Evolutionary conservation across 2,113 vertebrate genomes (phyloP), one percentile per base, ranked within the genome.

Genomic region (Coturnix japonica): DNA sequence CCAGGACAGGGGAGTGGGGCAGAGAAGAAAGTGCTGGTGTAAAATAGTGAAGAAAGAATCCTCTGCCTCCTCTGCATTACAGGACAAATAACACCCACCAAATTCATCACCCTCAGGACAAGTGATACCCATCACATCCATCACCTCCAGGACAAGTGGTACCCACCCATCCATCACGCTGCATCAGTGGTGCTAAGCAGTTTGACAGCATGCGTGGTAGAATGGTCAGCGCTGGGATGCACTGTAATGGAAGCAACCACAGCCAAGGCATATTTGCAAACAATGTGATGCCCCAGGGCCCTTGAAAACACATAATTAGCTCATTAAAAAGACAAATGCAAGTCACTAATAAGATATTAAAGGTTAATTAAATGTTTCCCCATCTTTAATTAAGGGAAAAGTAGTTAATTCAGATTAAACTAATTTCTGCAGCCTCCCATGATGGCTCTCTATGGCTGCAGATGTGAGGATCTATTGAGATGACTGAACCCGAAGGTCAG

Each of bases 281-380:
- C 61, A 84, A 78, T 44, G 53, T 15, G 7, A 26, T 72, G 65
- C 88, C 91, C 15, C 21, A 72, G 83, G 79, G 89, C 80, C 63
- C 91, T 94, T 21, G 81, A 56, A 96, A 94, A 89, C 81, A 83
- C 20, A 2, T 92, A 95, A 95, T 96, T 91, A 93, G 87, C 80
- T 95, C 88, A 80, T 95, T 93, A 91, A 90, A 96, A 74, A 91
- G 83, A 93, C 86, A 94, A 93, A 90, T 47, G 37, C 65, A 65
- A 91, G 81, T 92, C 66, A 71, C 70, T 96, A 96, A 93, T 94
- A 94, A 95, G 91, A 96, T 94, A 90, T 82, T 57, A 67, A 90
- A 94, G 86, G 95, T 94, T 97, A 95, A 97, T 95, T 79, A 89
- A 87, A 57, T 94, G 94, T 88, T 93, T 20, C 86, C 53, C 43